Evolutionary conservation across 2,113 vertebrate species (phyloP).

Genomic region (Electrona antarctica): DNA sequence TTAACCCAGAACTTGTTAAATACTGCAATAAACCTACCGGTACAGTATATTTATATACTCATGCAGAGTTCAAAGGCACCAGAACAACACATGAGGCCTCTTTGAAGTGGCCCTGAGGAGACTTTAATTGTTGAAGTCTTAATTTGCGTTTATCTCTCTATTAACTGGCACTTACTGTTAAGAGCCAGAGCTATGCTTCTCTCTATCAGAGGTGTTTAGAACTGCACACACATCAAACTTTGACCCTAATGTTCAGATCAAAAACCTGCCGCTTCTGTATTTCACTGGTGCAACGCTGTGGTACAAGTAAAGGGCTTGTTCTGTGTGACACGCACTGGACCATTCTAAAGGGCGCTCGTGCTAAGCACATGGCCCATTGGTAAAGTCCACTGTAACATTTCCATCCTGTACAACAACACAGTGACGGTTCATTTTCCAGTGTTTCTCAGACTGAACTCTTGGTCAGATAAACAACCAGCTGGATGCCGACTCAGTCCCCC

Average conservation of each 20-base stretch:
- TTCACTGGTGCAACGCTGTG: background rate
- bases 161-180: background rate
- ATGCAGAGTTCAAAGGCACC: constrained; percentile 6
- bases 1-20: background rate
- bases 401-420: constrained; percentile 28
- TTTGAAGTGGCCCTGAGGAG: constrained; percentile 1
- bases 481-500: constrained; percentile 15
- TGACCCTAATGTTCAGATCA: constrained; percentile 25
- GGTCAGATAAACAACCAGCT: constrained; percentile 38
- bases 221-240: constrained; percentile 19
- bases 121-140: constrained; percentile 1
- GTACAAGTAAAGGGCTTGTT: background rate
- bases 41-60: background rate
- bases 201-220: background rate
- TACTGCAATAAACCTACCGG: constrained; percentile 1
- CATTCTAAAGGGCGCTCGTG: constrained; percentile 26
- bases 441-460: constrained; percentile 16
- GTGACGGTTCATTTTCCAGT: constrained; percentile 36
- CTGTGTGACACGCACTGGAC: background rate
- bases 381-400: constrained; percentile 24
- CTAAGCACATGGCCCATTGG: constrained; percentile 10
- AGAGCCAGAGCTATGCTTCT: background rate
- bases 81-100: background rate
- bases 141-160: constrained; percentile 1
- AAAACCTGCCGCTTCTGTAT: constrained; percentile 5